Percentiles rank a stretch among this genome's conserved stretches.
phyloP scores from a whole-genome alignment of 2,888 invertebrate genomes.

The Cheilosia grossa region DNA sequence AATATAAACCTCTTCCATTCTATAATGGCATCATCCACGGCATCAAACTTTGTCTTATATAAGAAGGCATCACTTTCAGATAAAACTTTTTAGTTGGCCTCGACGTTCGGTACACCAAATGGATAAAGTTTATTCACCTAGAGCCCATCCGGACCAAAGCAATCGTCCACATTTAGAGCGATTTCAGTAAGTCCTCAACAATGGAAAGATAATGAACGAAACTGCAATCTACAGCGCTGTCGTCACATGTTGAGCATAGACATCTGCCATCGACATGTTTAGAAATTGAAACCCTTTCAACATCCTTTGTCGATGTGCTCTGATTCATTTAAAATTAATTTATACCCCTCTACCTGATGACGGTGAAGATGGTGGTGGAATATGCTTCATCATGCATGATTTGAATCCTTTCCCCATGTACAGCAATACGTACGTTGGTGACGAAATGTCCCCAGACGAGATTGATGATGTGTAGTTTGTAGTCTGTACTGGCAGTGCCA shows the following conservation, averaged over 20 bases:
- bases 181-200: conserved; percentile 17
- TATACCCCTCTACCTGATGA: conserved; percentile 35
- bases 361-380: conserved; percentile 35
- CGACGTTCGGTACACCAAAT: neutral
- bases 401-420: conserved; percentile 48
- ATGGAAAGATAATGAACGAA: conserved; percentile 32
- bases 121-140: conserved; percentile 7
- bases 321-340: conserved; percentile 63
- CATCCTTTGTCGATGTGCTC: conserved; percentile 30
- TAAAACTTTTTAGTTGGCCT: conserved; percentile 37
- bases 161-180: neutral
- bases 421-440: conserved; percentile 27
- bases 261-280: conserved; percentile 50
- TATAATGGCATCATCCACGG: too few species aligned
- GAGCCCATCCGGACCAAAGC: neutral
- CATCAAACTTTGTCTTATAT: neutral
- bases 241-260: conserved; percentile 28
- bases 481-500: neutral
- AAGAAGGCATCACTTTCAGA: conserved; percentile 23
- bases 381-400: conserved; percentile 46
- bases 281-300: conserved; percentile 37
- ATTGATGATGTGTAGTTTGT: conserved; percentile 55
- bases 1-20: too few species aligned
- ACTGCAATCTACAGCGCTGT: conserved; percentile 21
- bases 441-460: conserved; percentile 48